A percentile compares a stretch with the other conserved stretches of the same genome.
phyloP scores from a whole-genome alignment of 2,888 invertebrate genomes.

The Ophraella communa region DNA sequence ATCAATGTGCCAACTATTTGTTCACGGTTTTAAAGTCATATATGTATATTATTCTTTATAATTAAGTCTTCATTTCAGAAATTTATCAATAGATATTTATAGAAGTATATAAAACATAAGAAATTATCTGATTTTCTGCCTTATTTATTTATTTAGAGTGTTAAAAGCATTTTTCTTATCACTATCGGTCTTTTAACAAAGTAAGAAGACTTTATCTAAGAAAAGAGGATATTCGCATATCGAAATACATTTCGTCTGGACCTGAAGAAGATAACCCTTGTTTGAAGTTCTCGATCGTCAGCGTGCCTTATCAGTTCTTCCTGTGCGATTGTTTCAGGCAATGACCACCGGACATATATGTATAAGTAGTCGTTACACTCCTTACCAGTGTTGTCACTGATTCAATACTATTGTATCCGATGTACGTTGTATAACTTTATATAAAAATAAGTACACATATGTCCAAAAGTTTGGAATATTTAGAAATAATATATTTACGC shows the following conservation, averaged over 20 bases:
- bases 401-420: background rate
- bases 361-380: background rate
- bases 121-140: no score
- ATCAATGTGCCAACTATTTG: background rate
- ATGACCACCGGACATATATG: constrained; percentile 6
- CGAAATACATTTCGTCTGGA: background rate
- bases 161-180: no score
- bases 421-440: no score
- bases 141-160: no score
- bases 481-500: no score
- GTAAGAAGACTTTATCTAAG: background rate
- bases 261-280: constrained; percentile 7
- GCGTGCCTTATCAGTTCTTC: constrained; percentile 2
- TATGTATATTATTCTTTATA: background rate
- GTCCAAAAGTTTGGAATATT: no score
- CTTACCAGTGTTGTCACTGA: background rate
- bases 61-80: background rate
- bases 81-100: background rate
- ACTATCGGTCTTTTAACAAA: background rate
- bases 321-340: constrained; percentile 5
- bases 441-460: no score
- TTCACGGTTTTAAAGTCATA: background rate
- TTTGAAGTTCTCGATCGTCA: background rate
- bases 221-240: background rate
- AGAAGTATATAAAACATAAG: background rate